Evolutionary conservation across 2,888 invertebrate species (phyloP), one percentile per base, ranked within the genome.

Genomic region (Epinotia demarniana): DNA sequence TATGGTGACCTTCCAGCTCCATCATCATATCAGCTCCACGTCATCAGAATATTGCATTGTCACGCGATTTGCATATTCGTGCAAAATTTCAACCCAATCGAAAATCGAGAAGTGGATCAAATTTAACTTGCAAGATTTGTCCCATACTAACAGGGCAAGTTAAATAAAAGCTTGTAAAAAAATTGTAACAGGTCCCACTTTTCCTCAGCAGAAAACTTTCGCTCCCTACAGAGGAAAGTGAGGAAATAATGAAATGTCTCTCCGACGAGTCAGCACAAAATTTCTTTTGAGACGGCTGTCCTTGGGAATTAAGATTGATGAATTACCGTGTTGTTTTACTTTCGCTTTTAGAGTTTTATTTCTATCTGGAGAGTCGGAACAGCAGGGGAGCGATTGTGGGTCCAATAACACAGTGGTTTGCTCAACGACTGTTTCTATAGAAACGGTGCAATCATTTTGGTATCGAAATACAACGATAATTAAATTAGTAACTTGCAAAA

Each of bases 261-360:
- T 79, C 79, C 71, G 69, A 79, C 81, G 80, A 83, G 78, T 81
- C 79, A 80, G 79, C 81, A 87, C 88, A 89, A 89, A 85, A 85
- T 84, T 75, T 88, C 85, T 89, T 90, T 89, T 87, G 86, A 88
- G 84, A 86, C 81, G 80, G 80, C 84, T 86, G 89, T 89, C 89
- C 81, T 79, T 69, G 81, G 73, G 85, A 90, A 90, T 90, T 86
- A 87, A 88, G 89, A 89, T 89, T 90, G 89, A 90, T 87, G 79
- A 79, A 79, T 79, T 76, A 73, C 78, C 66, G 64, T 74, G 79
- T 78, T 78, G 78, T 78, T 79, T 78, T 78, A 78, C 77, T 78
- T 75, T 77, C 77, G 64, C 70, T 78, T 58, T 79, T 61, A 19
- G 69, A 49, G 27, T 70, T 75, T 71, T 66, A 69, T 69, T 75